Conservation (phyloP, 2,888 invertebrate genomes). For the Catonia carolina region DNA sequence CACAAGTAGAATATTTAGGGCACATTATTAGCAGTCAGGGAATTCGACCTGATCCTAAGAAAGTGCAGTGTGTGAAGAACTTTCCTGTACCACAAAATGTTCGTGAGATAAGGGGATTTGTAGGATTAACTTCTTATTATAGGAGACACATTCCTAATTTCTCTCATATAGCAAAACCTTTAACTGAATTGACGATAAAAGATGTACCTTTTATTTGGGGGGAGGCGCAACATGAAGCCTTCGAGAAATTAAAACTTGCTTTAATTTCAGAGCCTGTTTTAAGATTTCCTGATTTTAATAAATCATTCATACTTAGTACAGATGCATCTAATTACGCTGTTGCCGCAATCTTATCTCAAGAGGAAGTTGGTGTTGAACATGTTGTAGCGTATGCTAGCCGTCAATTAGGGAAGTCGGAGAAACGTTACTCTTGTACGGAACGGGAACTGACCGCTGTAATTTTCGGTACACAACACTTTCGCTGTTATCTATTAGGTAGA, state of each 20-base stretch:
- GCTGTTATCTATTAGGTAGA: too few species aligned
- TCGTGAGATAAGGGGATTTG: not conserved
- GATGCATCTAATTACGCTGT: too few species aligned
- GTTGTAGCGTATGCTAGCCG: constrained; percentile 38
- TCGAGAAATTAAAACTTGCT: too few species aligned
- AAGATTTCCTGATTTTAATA: constrained; percentile 21
- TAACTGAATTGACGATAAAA: not conserved
- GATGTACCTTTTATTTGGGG: constrained; percentile 16
- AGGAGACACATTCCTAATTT: not conserved
- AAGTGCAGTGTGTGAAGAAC: not conserved
- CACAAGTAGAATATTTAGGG: not conserved
- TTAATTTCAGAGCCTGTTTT: constrained; percentile 17
- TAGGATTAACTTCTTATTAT: not conserved
- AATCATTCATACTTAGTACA: constrained; percentile 28
- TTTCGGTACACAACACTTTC: constrained; percentile 36
- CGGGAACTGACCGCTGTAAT: constrained; percentile 37
- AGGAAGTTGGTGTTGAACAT: too few species aligned
- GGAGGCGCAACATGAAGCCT: too few species aligned
- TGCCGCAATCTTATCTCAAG: too few species aligned
- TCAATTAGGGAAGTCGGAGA: constrained; percentile 35
- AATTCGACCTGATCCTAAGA: not conserved
- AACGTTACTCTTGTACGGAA: constrained; percentile 36
- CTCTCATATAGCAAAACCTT: not conserved
- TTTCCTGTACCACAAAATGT: not conserved
- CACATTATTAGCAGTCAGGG: too few species aligned